Evolutionary conservation across 2,113 vertebrate genomes (phyloP).

Genomic region (Mohoua ochrocephala): DNA sequence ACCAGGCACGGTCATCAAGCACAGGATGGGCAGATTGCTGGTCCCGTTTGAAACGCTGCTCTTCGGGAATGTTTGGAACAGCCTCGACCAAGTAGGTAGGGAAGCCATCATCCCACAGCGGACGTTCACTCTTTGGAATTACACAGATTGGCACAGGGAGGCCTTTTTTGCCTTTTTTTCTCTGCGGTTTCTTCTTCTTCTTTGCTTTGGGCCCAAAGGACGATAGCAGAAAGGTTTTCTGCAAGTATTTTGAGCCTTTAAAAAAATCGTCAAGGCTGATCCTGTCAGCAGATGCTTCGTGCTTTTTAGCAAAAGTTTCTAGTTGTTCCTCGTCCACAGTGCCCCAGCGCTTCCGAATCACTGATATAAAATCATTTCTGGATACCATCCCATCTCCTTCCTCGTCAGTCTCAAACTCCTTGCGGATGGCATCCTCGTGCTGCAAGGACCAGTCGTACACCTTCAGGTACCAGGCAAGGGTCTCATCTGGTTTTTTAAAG

Average conservation of each 20-base stretch:
- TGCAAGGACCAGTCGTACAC: slow-evolving; percentile 90
- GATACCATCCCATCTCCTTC: slow-evolving; percentile 61
- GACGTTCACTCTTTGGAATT: slow-evolving; percentile 56
- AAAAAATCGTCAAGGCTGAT: slow-evolving; percentile 83
- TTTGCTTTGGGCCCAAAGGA: slow-evolving; percentile 76
- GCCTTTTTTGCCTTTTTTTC: slow-evolving; percentile 67
- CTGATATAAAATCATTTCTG: slow-evolving; percentile 70
- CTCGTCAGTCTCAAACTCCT: slow-evolving; percentile 47
- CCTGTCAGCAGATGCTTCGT: slow-evolving; percentile 62
- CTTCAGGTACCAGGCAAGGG: not conserved
- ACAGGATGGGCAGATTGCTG: slow-evolving; percentile 80
- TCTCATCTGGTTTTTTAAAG: slow-evolving; percentile 50
- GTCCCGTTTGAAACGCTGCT: slow-evolving; percentile 62
- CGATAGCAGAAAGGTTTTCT: slow-evolving; percentile 76
- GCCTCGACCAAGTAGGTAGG: slow-evolving; percentile 85
- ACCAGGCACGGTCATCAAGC: slow-evolving; percentile 88
- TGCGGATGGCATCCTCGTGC: slow-evolving; percentile 67
- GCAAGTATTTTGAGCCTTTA: slow-evolving; percentile 83
- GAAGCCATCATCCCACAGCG: slow-evolving; percentile 71
- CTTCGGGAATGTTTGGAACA: slow-evolving; percentile 66
- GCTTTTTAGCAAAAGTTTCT: slow-evolving; percentile 60
- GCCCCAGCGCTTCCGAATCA: slow-evolving; percentile 69
- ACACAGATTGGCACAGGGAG: slow-evolving; percentile 82
- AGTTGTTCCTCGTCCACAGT: slow-evolving; percentile 63
- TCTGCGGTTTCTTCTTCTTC: slow-evolving; percentile 57